Percentiles rank a stretch among this genome's conserved stretches.
Evolutionary conservation across 2,113 vertebrate species (phyloP).

Genomic region (Istiophorus platypterus): DNA sequence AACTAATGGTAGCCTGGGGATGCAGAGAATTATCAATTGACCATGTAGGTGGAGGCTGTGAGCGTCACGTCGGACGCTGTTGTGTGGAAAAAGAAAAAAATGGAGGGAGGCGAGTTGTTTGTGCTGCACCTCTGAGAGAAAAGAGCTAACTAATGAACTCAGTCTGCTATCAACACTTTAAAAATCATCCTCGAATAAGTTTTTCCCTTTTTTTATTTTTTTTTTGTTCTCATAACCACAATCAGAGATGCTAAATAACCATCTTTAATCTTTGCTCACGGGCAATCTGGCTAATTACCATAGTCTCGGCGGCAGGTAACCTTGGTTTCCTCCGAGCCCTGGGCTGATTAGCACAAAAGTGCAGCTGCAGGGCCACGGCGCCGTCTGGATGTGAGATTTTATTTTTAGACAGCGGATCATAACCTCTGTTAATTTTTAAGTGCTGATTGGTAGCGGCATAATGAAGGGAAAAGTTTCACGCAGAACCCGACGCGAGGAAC

Average conservation of each 20-base stretch:
- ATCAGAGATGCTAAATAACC: constrained; percentile 66
- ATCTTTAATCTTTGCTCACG: constrained; percentile 69
- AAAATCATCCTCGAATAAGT: constrained; percentile 20
- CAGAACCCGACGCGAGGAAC: constrained; percentile 1
- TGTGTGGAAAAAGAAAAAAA: constrained; percentile 5
- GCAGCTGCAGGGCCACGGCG: constrained; percentile 57
- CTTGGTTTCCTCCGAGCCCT: constrained; percentile 65
- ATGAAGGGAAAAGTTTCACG: constrained; percentile 13
- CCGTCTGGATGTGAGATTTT: constrained; percentile 49
- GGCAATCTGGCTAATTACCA: constrained; percentile 69
- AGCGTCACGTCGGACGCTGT: neutral
- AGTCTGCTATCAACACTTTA: constrained; percentile 21
- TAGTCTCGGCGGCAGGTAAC: constrained; percentile 70
- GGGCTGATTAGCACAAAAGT: constrained; percentile 71
- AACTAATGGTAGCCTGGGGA: neutral
- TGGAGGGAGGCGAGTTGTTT: neutral
- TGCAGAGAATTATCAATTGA: constrained; percentile 15
- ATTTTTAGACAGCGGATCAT: constrained; percentile 57
- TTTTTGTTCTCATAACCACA: constrained; percentile 61
- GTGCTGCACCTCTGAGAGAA: neutral
- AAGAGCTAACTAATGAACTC: constrained; percentile 28
- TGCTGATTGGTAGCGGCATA: constrained; percentile 50
- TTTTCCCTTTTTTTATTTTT: too few relatives aligned
- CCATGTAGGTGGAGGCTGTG: too few relatives aligned
- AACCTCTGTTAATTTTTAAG: constrained; percentile 57